These are phyloP conservation scores for Fratercula arctica DNA, from an alignment of 2,797 vertebrate species.

Conservation along the genomic window DNA sequence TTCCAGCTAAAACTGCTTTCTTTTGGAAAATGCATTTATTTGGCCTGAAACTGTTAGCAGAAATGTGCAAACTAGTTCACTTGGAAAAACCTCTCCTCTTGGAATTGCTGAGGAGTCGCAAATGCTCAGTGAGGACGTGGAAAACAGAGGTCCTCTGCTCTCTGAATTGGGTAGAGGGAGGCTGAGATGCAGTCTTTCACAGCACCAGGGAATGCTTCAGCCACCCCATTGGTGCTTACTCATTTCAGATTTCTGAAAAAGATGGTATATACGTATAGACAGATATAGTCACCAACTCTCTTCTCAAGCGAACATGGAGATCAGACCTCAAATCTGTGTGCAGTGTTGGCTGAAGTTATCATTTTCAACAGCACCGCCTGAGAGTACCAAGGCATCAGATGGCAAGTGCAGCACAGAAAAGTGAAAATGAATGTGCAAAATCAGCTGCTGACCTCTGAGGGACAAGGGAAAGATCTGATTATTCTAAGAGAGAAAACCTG, in stretches of 20 bases:
- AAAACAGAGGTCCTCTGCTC: not conserved
- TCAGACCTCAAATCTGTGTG: not conserved
- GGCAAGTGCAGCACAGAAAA: not conserved
- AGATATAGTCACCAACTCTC: not conserved
- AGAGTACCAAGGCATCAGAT: not conserved
- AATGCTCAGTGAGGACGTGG: not conserved
- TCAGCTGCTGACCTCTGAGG: not conserved
- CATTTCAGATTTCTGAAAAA: not conserved
- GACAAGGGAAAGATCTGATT: not conserved
- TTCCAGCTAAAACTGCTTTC: not conserved
- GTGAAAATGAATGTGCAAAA: not conserved
- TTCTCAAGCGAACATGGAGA: not conserved
- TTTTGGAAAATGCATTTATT: not conserved
- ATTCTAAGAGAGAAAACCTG: not conserved
- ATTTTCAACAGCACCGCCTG: not conserved
- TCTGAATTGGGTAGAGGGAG: not conserved
- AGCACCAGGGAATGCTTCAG: not conserved
- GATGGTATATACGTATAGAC: not conserved
- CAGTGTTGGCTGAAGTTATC: not conserved
- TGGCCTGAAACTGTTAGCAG: not conserved
- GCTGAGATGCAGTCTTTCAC: not conserved
- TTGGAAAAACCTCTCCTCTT: not conserved
- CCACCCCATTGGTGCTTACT: not conserved
- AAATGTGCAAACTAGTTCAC: not conserved
- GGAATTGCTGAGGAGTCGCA: not conserved